Evolutionary conservation across 2,797 vertebrate genomes (phyloP), one percentile per base, ranked within the genome.

Genomic region (Steatocranus sp.): DNA sequence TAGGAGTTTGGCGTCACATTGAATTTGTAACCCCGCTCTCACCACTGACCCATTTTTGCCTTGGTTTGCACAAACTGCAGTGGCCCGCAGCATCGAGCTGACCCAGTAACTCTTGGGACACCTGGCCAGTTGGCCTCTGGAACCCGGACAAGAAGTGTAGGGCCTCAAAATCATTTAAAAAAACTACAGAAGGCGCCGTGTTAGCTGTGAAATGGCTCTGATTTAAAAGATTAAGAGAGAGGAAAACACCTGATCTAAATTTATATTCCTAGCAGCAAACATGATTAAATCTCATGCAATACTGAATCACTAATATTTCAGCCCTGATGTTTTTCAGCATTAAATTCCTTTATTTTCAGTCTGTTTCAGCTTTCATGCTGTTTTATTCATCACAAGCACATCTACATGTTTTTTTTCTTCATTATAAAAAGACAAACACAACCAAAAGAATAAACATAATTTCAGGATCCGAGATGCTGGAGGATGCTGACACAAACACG

Each of bases 41-140:
- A 53, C 82, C 75, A 38, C 76, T 88, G 90, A 91, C 91, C 94
- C 88, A 91, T 91, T 93, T 94, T 79, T 86, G 82, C 83, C 80
- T 87, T 7, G 76, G 79, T 83, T 91, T 78, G 27, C 58, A 79
- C 50, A 81, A 63, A 20, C 46, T 78, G 82, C 87, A 11, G n/a
- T 58, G 41, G 68, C 92, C 88, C 36, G 74, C 75, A 90, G 92
- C 75, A 1, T 20, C 10, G 4, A 2, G 38, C 78, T 87, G 91
- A 91, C 92, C 90, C 85, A 89, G 50, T 93, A 91, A 93, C 88
- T 89, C 66, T 34, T 49, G 32, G 78, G 80, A 87, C 92, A 93
- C 90, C 91, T 89, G 88, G 81, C 83, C 83, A 11, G 12, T 18
- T 78, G 84, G 80, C 25, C 86, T 56, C 54, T 75, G 78, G 88